A percentile compares a stretch with the other conserved stretches of the same genome.
These are phyloP conservation scores for Caenorhabditis zanzibari DNA, from an alignment of 2,888 invertebrate species.

Conservation along the genomic window DNA sequence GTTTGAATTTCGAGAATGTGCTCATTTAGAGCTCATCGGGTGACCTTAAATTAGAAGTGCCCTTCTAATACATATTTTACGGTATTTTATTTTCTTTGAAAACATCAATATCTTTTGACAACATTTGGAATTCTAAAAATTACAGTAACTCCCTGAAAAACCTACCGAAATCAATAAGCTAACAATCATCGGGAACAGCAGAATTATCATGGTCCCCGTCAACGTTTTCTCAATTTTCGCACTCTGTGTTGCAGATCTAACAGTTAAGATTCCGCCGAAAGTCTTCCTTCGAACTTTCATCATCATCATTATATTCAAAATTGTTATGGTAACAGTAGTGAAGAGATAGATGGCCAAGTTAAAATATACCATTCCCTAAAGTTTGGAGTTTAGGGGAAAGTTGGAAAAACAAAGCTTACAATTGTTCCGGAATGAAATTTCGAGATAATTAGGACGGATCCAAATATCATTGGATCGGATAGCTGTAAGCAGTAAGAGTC, in stretches of 20 bases:
- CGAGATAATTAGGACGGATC: constrained; percentile 16
- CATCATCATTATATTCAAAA: constrained; percentile 1
- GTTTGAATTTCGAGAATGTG: too few relatives aligned
- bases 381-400: not conserved
- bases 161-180: not conserved
- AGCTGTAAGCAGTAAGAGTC: constrained; percentile 22
- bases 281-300: constrained; percentile 6
- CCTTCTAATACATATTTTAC: too few relatives aligned
- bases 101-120: too few relatives aligned
- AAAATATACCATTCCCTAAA: not conserved
- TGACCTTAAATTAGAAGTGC: too few relatives aligned
- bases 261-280: too few relatives aligned
- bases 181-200: constrained; percentile 6
- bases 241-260: not conserved
- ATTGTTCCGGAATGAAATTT: not conserved
- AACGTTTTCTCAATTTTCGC: constrained; percentile 6
- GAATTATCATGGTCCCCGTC: constrained; percentile 13
- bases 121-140: too few relatives aligned
- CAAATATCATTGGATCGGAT: constrained; percentile 20
- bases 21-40: too few relatives aligned
- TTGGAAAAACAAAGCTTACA: too few relatives aligned
- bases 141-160: too few relatives aligned
- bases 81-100: too few relatives aligned
- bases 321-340: not conserved
- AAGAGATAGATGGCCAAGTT: not conserved